Percentiles rank a stretch among this genome's conserved stretches.
Conservation (phyloP, 2,888 invertebrate genomes). For the Lathronympha strigana region DNA sequence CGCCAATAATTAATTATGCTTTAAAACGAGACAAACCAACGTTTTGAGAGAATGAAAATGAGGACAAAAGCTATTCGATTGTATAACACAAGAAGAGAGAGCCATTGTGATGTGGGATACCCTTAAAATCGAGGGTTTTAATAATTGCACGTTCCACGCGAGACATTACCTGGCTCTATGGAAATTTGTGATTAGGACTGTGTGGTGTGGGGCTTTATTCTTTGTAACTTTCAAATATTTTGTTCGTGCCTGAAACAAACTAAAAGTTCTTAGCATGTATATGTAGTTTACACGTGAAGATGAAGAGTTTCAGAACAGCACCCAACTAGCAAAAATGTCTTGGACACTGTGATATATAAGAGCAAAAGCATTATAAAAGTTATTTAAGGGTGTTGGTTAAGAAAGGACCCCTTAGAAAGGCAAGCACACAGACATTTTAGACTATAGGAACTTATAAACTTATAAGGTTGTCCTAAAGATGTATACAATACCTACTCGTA, state of each 20-base stretch:
- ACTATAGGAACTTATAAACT: too few relatives aligned
- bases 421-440: too few relatives aligned
- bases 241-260: not conserved
- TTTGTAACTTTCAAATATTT: constrained; percentile 21
- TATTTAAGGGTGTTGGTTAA: too few relatives aligned
- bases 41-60: constrained; percentile 32
- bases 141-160: constrained; percentile 33
- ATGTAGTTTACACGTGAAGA: not conserved
- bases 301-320: not conserved
- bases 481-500: too few relatives aligned
- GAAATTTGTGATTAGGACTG: constrained; percentile 35
- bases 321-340: too few relatives aligned
- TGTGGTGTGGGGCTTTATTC: constrained; percentile 28
- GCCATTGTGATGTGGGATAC: constrained; percentile 33
- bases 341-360: too few relatives aligned
- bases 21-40: constrained; percentile 35
- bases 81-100: constrained; percentile 36
- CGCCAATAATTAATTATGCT: constrained; percentile 30
- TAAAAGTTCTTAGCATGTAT: too few relatives aligned
- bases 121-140: constrained; percentile 36
- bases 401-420: too few relatives aligned
- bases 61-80: constrained; percentile 40
- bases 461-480: too few relatives aligned
- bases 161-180: constrained; percentile 31
- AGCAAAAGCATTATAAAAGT: too few relatives aligned